Evolutionary conservation across 2,113 vertebrate species (phyloP).

Genomic region (Cariama cristata): DNA sequence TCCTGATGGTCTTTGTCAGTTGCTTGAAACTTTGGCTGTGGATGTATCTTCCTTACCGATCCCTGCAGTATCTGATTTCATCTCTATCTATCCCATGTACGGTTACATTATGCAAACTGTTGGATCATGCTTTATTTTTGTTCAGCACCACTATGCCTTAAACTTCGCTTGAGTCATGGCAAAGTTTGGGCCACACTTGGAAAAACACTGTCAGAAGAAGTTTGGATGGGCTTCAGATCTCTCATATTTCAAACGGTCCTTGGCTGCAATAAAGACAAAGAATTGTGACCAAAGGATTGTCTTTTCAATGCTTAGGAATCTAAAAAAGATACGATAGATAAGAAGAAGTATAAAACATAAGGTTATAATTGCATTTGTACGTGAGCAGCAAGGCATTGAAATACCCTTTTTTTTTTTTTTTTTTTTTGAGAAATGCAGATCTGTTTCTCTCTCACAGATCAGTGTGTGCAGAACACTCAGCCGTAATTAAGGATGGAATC

Average conservation of each 20-base stretch:
- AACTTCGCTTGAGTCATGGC: neutral
- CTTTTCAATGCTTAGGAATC: neutral
- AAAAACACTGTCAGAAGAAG: constrained; percentile 5
- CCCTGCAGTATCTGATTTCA: neutral
- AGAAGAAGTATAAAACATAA: neutral
- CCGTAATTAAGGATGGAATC: neutral
- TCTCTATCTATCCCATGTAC: neutral
- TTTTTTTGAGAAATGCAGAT: neutral
- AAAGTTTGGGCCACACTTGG: neutral
- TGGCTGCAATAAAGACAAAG: neutral
- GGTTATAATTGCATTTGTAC: neutral
- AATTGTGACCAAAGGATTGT: neutral
- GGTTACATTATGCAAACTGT: neutral
- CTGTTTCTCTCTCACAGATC: neutral
- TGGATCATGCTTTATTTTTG: neutral
- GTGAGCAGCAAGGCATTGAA: neutral
- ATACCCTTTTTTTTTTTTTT: neutral
- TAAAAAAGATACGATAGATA: neutral
- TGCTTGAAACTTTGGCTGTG: neutral
- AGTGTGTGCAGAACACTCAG: neutral
- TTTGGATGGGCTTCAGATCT: neutral
- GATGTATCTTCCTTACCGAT: neutral
- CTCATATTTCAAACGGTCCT: neutral
- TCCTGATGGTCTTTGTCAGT: constrained; percentile 5
- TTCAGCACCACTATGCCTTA: neutral